phyloP scores from a whole-genome alignment of 2,888 invertebrate genomes.

The Tryphoninae sp. region DNA sequence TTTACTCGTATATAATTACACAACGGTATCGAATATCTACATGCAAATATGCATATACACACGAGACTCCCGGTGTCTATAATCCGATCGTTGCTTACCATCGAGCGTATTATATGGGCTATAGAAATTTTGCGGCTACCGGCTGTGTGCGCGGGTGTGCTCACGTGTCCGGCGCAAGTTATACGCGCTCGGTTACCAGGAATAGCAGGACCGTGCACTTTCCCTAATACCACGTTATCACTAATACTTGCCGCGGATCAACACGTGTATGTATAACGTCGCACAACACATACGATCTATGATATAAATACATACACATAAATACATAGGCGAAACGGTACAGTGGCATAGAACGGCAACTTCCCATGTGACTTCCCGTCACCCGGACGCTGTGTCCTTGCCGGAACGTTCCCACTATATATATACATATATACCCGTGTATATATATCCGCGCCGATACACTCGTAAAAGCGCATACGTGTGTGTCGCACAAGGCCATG shows the following conservation, averaged over 20 bases:
- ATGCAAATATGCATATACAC: slow-evolving; percentile 6
- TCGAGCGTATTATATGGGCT: slow-evolving; percentile 67
- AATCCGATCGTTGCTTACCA: slow-evolving; percentile 67
- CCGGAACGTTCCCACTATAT: slow-evolving; percentile 22
- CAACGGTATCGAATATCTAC: background rate
- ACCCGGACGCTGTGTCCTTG: slow-evolving; percentile 31
- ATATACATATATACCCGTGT: background rate
- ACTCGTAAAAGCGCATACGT: background rate
- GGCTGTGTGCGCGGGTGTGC: slow-evolving; percentile 74
- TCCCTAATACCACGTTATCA: background rate
- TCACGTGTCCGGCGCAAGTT: slow-evolving; percentile 73
- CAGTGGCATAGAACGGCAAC: slow-evolving; percentile 28
- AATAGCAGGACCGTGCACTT: slow-evolving; percentile 39
- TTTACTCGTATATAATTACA: too few species aligned
- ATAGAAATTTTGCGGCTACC: slow-evolving; percentile 74
- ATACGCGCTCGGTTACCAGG: slow-evolving; percentile 68
- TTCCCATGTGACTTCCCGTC: slow-evolving; percentile 43
- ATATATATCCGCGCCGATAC: background rate
- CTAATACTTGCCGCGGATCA: slow-evolving; percentile 1
- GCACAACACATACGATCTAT: background rate
- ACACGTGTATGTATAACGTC: background rate
- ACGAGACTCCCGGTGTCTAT: slow-evolving; percentile 45
- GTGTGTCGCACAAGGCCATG: slow-evolving; percentile 49
- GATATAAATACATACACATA: background rate
- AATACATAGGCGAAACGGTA: background rate